A percentile compares a stretch with the other conserved stretches of the same genome.
Evolutionary conservation across 1,140 invertebrate species (phyloP).

Genomic region (Maniola jurtina): DNA sequence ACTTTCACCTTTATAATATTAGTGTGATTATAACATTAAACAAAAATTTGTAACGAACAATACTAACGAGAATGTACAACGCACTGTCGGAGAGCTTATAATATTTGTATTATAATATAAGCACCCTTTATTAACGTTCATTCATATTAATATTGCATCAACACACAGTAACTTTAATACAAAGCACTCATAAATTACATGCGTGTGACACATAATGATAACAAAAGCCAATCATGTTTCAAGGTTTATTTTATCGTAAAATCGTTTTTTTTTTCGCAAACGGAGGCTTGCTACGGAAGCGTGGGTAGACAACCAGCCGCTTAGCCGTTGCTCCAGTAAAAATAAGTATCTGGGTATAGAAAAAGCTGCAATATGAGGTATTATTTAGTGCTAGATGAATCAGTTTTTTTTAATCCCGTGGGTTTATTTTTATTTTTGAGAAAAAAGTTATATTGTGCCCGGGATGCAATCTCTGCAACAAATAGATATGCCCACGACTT

Average conservation of each 20-base stretch:
- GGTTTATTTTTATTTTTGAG: no score
- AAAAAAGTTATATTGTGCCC: no score
- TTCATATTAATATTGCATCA: slow-evolving; percentile 10
- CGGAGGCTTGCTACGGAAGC: background rate
- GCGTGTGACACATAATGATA: slow-evolving; percentile 7
- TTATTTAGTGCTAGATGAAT: no score
- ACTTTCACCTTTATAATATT: no score
- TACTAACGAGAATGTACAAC: no score
- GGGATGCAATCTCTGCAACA: no score
- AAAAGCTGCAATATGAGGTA: no score
- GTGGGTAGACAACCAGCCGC: background rate
- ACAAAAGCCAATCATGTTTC: slow-evolving; percentile 9
- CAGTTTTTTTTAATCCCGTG: no score
- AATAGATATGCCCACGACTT: no score
- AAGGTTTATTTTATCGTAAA: background rate
- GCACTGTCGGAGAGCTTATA: background rate
- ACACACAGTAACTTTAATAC: slow-evolving; percentile 8
- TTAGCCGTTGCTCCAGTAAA: background rate
- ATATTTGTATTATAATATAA: slow-evolving; percentile 11
- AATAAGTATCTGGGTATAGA: background rate
- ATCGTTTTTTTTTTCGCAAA: background rate
- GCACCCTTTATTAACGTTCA: slow-evolving; percentile 7
- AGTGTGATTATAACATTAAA: no score
- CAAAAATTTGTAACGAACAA: no score
- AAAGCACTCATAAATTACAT: slow-evolving; percentile 6